Evolutionary conservation across 2,888 invertebrate species (phyloP).

Genomic region (Apeira syringaria): DNA sequence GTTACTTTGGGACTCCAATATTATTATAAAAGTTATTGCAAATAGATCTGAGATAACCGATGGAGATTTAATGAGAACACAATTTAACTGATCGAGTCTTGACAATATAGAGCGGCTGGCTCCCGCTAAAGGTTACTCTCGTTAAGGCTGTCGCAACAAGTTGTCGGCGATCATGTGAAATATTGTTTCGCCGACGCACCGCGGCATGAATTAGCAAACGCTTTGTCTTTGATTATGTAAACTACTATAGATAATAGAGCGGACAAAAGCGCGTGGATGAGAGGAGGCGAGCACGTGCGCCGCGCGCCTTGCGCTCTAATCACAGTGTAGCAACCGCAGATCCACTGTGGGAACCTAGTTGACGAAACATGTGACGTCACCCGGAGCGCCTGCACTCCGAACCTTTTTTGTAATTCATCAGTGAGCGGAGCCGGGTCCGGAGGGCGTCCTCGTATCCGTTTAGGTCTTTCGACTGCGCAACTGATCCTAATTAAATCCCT

Average conservation of each 20-base stretch:
- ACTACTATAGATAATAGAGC: constrained; percentile 6
- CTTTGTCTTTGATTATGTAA: constrained; percentile 25
- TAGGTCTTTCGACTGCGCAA: constrained; percentile 75
- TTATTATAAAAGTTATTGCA: constrained; percentile 32
- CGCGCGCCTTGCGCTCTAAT: constrained; percentile 37
- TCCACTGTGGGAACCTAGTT: constrained; percentile 64
- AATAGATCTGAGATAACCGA: constrained; percentile 61
- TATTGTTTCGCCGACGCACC: constrained; percentile 42
- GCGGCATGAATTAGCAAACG: constrained; percentile 24
- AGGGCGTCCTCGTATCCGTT: constrained; percentile 81
- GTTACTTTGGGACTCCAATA: not conserved
- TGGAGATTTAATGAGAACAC: constrained; percentile 65
- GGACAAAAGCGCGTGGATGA: constrained; percentile 31
- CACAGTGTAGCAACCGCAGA: constrained; percentile 45
- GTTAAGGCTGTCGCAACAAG: constrained; percentile 71
- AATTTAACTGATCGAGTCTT: constrained; percentile 60
- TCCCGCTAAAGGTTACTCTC: constrained; percentile 78
- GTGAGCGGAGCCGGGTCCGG: constrained; percentile 68
- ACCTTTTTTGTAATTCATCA: constrained; percentile 69
- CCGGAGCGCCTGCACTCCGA: constrained; percentile 50
- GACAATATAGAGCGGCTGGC: constrained; percentile 75
- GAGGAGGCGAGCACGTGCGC: constrained; percentile 37
- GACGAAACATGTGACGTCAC: constrained; percentile 68
- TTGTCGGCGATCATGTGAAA: constrained; percentile 53
- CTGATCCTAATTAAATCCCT: constrained; percentile 83